phyloP scores from a whole-genome alignment of 2,113 vertebrate genomes.

The Perognathus longimembris region DNA sequence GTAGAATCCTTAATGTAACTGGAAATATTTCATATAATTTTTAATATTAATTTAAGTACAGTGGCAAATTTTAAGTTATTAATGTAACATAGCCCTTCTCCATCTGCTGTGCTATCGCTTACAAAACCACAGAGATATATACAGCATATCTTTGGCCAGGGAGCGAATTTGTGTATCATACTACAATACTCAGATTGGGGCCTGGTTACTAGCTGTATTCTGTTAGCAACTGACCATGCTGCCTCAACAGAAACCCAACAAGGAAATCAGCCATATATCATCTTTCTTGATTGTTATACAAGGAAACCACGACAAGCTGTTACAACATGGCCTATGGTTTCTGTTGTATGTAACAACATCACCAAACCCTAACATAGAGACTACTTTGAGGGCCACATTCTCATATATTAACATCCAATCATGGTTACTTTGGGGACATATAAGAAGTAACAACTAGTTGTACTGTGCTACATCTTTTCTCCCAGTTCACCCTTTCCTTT shows the following conservation, averaged over 20 bases:
- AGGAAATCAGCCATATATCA: constrained; percentile 45
- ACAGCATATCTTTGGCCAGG: constrained; percentile 2
- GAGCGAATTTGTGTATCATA: constrained; percentile 18
- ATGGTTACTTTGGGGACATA: neutral
- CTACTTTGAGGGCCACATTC: constrained; percentile 45
- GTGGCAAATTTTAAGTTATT: constrained; percentile 53
- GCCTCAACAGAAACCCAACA: constrained; percentile 35
- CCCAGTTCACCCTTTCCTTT: no score
- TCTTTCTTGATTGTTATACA: constrained; percentile 28
- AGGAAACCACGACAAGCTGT: constrained; percentile 37
- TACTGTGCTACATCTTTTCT: neutral
- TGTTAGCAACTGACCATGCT: constrained; percentile 13
- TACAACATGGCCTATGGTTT: constrained; percentile 42
- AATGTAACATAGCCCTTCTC: constrained; percentile 49
- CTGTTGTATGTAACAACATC: constrained; percentile 47
- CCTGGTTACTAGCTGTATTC: neutral
- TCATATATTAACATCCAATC: constrained; percentile 28
- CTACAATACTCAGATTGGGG: neutral
- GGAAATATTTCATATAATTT: constrained; percentile 49
- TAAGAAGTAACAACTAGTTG: constrained; percentile 41
- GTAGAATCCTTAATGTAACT: constrained; percentile 25
- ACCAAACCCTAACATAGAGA: constrained; percentile 44
- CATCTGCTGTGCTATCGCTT: constrained; percentile 36
- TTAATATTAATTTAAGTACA: constrained; percentile 49
- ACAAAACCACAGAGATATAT: neutral